Evolutionary conservation across 2,888 invertebrate genomes (phyloP).

Genomic region (Morpho helenor): DNA sequence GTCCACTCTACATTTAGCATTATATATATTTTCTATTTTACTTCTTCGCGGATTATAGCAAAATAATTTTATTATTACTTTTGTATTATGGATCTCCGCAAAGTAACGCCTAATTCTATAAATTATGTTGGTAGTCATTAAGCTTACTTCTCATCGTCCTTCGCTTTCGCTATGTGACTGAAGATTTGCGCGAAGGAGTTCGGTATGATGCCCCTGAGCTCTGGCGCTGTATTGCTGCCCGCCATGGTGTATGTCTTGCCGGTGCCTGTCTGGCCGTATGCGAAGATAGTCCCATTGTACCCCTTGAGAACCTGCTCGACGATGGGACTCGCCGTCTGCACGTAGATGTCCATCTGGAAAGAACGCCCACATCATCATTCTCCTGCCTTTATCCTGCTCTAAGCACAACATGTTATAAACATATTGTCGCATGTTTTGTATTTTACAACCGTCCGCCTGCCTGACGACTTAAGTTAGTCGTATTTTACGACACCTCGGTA

Average conservation of each 20-base stretch:
- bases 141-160: conserved; percentile 66
- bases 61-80: too few relatives aligned
- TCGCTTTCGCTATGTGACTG: conserved; percentile 96
- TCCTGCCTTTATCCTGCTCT: neutral
- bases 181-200: conserved; percentile 99
- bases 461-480: too few relatives aligned
- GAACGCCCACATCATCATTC: neutral
- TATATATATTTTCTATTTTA: too few relatives aligned
- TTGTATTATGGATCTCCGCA: too few relatives aligned
- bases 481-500: too few relatives aligned
- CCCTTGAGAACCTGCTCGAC: conserved; percentile 97
- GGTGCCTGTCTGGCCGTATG: conserved; percentile 96
- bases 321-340: conserved; percentile 96
- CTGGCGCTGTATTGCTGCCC: conserved; percentile 91
- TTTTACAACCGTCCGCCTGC: too few relatives aligned
- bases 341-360: conserved; percentile 92
- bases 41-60: too few relatives aligned
- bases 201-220: conserved; percentile 96
- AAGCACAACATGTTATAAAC: too few relatives aligned
- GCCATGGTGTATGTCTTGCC: conserved; percentile 99
- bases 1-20: too few relatives aligned
- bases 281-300: conserved; percentile 96
- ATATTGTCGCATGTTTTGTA: too few relatives aligned
- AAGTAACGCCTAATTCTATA: too few relatives aligned
- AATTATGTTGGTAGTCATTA: too few relatives aligned